phyloP scores from a whole-genome alignment of 2,797 vertebrate species.

The Rhincodon typus region DNA sequence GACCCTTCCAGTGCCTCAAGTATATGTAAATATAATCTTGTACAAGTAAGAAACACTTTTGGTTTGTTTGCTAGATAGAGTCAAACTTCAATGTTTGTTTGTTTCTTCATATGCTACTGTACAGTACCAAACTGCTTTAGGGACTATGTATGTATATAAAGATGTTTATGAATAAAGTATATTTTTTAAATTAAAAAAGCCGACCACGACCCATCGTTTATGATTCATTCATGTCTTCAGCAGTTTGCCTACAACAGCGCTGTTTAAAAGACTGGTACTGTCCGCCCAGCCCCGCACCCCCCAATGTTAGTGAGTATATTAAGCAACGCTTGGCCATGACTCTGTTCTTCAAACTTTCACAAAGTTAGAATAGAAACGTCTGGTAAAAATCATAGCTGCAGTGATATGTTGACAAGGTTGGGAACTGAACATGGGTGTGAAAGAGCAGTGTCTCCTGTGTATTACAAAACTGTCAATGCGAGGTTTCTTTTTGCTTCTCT shows the following conservation, averaged over 20 bases:
- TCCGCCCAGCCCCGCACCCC: neutral
- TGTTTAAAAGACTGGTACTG: neutral
- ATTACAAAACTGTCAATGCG: neutral
- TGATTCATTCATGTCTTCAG: neutral
- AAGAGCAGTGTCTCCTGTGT: constrained; percentile 5
- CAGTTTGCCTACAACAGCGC: neutral
- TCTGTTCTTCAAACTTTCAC: too few relatives aligned
- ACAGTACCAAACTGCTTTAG: too few relatives aligned
- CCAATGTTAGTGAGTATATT: neutral
- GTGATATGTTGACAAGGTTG: constrained; percentile 1
- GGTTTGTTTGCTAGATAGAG: too few relatives aligned
- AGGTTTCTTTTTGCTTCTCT: neutral
- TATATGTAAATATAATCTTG: too few relatives aligned
- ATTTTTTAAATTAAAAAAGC: too few relatives aligned
- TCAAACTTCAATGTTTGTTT: too few relatives aligned
- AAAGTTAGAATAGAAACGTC: neutral
- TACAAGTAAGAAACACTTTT: too few relatives aligned
- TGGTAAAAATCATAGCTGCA: constrained; percentile 15
- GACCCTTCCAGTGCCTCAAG: too few relatives aligned
- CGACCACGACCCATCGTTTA: neutral
- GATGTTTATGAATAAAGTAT: too few relatives aligned
- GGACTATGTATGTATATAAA: too few relatives aligned
- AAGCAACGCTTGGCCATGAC: neutral
- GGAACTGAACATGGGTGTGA: neutral
- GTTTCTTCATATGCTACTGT: too few relatives aligned